These are phyloP conservation scores for Thomomys bottae DNA, from an alignment of 2,113 vertebrate species.

Conservation along the genomic window DNA sequence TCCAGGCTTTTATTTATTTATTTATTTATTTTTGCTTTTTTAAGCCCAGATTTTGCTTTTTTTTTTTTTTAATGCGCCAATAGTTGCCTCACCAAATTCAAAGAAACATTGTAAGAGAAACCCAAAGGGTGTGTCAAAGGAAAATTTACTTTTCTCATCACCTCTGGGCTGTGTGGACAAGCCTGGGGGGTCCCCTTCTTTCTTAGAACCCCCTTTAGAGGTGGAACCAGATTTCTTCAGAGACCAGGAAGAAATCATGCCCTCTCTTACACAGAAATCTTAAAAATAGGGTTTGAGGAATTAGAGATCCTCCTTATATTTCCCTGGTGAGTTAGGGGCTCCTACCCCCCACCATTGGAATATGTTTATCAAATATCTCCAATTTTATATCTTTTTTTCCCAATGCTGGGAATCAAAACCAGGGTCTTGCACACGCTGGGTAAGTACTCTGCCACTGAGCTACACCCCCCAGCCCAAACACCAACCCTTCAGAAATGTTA, in stretches of 20 bases:
- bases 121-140: conserved; percentile 33
- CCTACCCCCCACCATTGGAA: not conserved
- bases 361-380: not conserved
- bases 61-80: too few relatives aligned
- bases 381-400: not conserved
- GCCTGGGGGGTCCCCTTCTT: not conserved
- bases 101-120: conserved; percentile 61
- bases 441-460: not conserved
- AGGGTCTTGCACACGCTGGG: not conserved
- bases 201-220: not conserved
- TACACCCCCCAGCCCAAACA: not conserved
- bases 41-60: conserved; percentile 26
- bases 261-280: not conserved
- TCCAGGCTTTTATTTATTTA: conserved; percentile 30
- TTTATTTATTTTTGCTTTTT: conserved; percentile 36
- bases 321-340: not conserved
- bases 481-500: not conserved
- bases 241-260: not conserved
- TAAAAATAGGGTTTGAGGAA: not conserved
- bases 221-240: not conserved
- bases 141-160: conserved; percentile 31
- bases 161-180: not conserved
- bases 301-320: not conserved
- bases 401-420: not conserved
- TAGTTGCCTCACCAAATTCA: conserved; percentile 70